phyloP scores from a whole-genome alignment of 2,113 vertebrate genomes.

The Myrmophylax atrothorax region DNA sequence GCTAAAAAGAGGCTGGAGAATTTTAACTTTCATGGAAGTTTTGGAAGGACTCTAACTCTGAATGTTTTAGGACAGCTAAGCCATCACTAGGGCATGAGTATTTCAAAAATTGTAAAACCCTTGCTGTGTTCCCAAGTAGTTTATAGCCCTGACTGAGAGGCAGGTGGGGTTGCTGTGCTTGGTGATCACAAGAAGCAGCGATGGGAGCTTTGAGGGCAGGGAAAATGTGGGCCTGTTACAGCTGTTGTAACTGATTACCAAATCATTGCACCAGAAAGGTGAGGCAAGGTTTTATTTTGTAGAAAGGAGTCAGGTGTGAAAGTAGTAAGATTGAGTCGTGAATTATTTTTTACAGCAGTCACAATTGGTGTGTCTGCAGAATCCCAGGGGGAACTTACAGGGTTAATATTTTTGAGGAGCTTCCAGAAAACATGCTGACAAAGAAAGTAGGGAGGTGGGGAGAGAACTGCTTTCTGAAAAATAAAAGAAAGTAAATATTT shows the following conservation, averaged over 20 bases:
- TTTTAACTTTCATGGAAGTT: background rate
- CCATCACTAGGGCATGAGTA: background rate
- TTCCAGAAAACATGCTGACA: constrained; percentile 42
- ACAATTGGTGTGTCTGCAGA: background rate
- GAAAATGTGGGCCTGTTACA: background rate
- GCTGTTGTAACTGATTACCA: background rate
- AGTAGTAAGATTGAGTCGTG: background rate
- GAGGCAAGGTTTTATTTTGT: background rate
- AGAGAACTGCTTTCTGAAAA: constrained; percentile 8
- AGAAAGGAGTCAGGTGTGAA: background rate
- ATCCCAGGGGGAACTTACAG: background rate
- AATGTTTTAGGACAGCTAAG: background rate
- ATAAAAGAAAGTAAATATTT: constrained; percentile 52
- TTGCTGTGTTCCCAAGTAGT: accelerated
- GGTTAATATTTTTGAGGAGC: background rate
- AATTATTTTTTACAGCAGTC: background rate
- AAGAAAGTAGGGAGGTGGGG: background rate
- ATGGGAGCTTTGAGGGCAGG: background rate
- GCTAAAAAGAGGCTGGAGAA: background rate
- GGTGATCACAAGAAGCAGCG: background rate
- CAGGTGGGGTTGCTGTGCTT: background rate
- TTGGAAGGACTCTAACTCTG: background rate
- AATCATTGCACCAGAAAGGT: background rate
- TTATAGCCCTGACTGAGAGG: background rate
- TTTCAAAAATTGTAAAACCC: background rate